Evolutionary conservation across 2,797 vertebrate genomes (phyloP).

Genomic region (Glossophaga mutica): DNA sequence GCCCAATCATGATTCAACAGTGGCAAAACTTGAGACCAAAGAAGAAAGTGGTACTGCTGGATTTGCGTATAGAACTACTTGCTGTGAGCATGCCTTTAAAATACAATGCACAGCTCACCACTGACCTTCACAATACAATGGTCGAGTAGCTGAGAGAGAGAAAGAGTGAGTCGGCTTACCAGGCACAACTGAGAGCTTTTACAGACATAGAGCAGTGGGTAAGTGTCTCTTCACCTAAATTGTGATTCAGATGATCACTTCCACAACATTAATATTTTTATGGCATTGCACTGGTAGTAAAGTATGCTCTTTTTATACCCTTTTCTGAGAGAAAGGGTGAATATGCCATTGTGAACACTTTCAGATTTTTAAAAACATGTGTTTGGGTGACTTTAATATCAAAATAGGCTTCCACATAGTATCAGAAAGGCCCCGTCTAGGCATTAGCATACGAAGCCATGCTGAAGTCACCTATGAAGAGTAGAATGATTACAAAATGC

Average conservation of each 20-base stretch:
- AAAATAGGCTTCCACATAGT: not conserved
- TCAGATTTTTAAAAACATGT: not conserved
- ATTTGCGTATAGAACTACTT: constrained; percentile 71
- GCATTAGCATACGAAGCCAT: not conserved
- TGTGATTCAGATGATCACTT: constrained; percentile 16
- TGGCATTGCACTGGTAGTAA: not conserved
- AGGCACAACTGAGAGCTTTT: constrained; percentile 52
- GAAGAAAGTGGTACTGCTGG: constrained; percentile 59
- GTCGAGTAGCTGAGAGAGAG: constrained; percentile 52
- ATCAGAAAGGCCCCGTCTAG: not conserved
- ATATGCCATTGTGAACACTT: constrained; percentile 21
- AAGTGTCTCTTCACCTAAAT: constrained; percentile 13
- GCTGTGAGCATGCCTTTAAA: constrained; percentile 76
- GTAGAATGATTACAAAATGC: not conserved
- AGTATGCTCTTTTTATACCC: not conserved
- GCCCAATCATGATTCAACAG: constrained; percentile 53
- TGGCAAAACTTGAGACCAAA: constrained; percentile 62
- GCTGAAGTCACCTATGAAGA: not conserved
- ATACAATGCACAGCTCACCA: constrained; percentile 76
- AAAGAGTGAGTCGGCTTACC: constrained; percentile 64
- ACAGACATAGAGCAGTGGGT: constrained; percentile 57
- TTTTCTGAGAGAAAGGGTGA: constrained; percentile 20
- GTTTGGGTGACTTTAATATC: not conserved
- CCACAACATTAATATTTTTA: constrained; percentile 44
- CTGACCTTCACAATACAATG: constrained; percentile 79